Evolutionary conservation across 2,797 vertebrate genomes (phyloP), one percentile per base, ranked within the genome.

Genomic region (Adrianichthys oophorus): DNA sequence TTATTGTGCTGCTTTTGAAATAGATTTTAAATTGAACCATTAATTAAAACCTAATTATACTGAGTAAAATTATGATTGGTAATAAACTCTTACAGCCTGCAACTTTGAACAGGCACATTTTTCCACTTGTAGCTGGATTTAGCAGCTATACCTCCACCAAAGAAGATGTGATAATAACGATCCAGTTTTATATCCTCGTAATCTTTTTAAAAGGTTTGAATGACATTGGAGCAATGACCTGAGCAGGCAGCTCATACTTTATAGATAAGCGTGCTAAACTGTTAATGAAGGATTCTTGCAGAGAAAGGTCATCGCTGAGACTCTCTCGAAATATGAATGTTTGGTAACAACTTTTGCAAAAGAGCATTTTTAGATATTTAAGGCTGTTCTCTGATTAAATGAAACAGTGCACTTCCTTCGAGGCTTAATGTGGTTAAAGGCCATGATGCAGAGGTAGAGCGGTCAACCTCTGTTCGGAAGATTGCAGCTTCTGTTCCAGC

Each of bases 171-270:
- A 76, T 76, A 56, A 81, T 76, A 80, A 68, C 45, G 4, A 16
- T 57, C 48, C 13, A 37, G 53, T 79, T 80, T 82, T 74, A 75
- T 84, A 57, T 63, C 61, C 62, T 70, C 71, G 70, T 83, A 76
- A 83, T 85, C 73, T 77, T 71, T 82, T 83, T 76, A 65, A 83
- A 87, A 65, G 59, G 44, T 76, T 78, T 80, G 62, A 82, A 82
- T 84, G 84, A 79, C 80, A 84, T 81, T 82, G 80, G 74, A 62
- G 65, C 74, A 68, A 74, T 17, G 57, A 74, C 62, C 68, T 76
- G 68, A 78, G 76, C 64, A 77, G 75, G 54, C 65, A 79, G 63
- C 85, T 84, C 71, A 85, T 82, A 73, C 73, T 80, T 84, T 64
- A 76, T 65, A 77, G 69, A 87, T 80, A 70, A 75, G 72, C 51